Base-by-base conservation (phyloP, 2,797 vertebrate species). In the Xiphorhynchus erythropygius region DNA sequence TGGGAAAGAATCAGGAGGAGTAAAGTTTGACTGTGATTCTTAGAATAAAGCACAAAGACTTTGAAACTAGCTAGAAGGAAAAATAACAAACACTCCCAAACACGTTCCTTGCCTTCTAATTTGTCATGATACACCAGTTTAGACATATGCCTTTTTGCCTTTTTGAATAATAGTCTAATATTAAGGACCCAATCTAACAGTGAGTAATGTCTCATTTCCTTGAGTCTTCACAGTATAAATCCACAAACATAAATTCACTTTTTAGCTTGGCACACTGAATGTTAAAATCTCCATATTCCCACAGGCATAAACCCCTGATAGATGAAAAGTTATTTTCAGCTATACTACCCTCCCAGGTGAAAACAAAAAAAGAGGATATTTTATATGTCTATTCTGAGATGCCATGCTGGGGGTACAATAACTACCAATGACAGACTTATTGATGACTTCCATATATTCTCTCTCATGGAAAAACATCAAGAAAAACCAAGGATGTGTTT, bases 151-250 rank as follows among this genome's bases (percentile, higher is more conserved):
- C 32, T 18, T 74, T 94, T 85, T 75, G 18, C 25, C n/a, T 71
- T 78, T 89, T 89, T 85, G 76, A 95, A 47, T 85, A 89, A 78
- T n/a, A 78, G 50, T 57, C 39, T 69, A 69, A 63, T 70, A 83
- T 80, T 83, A 74, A 30, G 2, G 3, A n/a, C 13, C 65, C 56
- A 90, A 91, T 83, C 55, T 73, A 60, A 83, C 76, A 62, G 13
- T 92, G 76, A 93, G 44, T 85, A 83, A 92, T 87, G 39, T 59
- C 56, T 92, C 52, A 76, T 39, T 80, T 95, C 57, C 83, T 93
- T 90, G 68, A 83, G 63, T 82, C 47, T 86, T 88, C 73, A 59
- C n/a, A 50, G 41, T 70, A 65, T 69, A 89, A 85, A 82, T 76
- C 53, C 46, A 76, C 59, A 57, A 85, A 24, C 27, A 85, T 85